Base-by-base conservation (phyloP, 2,113 vertebrate genomes). In the Pagrus major region DNA sequence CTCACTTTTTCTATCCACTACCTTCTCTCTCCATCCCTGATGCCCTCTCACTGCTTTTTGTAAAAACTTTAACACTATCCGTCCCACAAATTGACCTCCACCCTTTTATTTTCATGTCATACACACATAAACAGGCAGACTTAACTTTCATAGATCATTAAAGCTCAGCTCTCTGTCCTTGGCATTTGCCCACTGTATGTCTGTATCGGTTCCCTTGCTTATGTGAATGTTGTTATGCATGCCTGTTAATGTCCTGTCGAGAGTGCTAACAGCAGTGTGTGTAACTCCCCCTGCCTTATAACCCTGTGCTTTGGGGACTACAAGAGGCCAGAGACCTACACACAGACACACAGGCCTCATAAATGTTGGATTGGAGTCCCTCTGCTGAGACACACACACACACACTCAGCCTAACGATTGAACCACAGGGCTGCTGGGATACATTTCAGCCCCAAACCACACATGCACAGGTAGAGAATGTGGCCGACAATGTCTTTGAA, bases 361-460 rank as follows among this genome's bases (percentile, higher is more conserved):
- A 85, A 84, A 89, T 90, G 90, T 90, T 93, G 73, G 69, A 92
- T 79, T 77, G 64, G 82, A 81, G 60, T 82, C 69, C 61, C 56
- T 87, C 52, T 76, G 60, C 78, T 81, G 64, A 69, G 60, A 63
- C 51, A 79, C 70, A 72, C 59, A 64, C 51, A 60, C 63, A 69
- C 74, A 68, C 63, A 71, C 80, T 63, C 71, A 76, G 70, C 21
- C 67, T 80, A 70, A 88, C 63, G 33, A 81, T 72, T 80, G 83
- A 90, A 83, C 60, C 72, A 73, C 25, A 49, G 66, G 37, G 83
- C 72, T 79, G 83, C 85, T 86, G 85, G 83, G 85, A 82, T 42
- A 69, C 93, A 83, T 71, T 76, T 65, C 54, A 80, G 49, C 52
- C 66, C 47, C 47, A 60, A 74, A 83, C 76, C 81, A 81, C 73